Percentiles rank a stretch among this genome's conserved stretches.
Conservation (phyloP, 2,797 vertebrate genomes). For the Micropoecilia bifurca region DNA sequence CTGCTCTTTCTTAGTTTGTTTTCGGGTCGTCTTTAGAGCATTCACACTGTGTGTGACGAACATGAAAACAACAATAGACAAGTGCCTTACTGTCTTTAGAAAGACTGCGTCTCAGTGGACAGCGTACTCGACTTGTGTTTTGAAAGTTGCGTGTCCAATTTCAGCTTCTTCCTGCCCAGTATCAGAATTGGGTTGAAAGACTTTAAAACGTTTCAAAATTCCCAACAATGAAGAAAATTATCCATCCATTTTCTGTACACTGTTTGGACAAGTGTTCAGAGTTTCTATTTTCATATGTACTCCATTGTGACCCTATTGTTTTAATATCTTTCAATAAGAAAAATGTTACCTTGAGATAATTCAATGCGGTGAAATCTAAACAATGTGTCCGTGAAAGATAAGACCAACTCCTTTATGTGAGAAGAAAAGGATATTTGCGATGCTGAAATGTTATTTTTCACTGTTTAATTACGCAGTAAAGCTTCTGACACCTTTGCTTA, state of each 20-base stretch:
- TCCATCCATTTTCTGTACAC: too few species aligned
- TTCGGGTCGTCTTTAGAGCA: not conserved
- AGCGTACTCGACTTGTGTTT: not conserved
- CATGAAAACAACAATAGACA: not conserved
- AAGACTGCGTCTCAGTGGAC: not conserved
- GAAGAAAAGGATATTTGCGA: not conserved
- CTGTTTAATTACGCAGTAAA: not conserved
- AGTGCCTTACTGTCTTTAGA: not conserved
- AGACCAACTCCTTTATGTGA: not conserved
- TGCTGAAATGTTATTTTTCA: not conserved
- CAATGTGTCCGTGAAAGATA: constrained; percentile 1
- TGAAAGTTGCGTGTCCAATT: not conserved
- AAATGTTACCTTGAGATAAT: not conserved
- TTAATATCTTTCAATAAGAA: not conserved
- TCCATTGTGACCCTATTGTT: not conserved
- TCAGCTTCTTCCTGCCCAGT: not conserved
- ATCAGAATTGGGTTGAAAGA: not conserved
- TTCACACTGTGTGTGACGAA: too few species aligned
- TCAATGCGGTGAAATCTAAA: not conserved
- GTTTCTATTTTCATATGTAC: not conserved
- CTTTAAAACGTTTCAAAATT: not conserved
- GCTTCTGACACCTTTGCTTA: constrained; percentile 1
- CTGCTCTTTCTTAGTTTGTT: not conserved
- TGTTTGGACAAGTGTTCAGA: not conserved
- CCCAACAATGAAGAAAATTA: not conserved